A percentile compares a stretch with the other conserved stretches of the same genome.
Evolutionary conservation across 2,113 vertebrate genomes (phyloP).

Genomic region (Hiodon tergisus): DNA sequence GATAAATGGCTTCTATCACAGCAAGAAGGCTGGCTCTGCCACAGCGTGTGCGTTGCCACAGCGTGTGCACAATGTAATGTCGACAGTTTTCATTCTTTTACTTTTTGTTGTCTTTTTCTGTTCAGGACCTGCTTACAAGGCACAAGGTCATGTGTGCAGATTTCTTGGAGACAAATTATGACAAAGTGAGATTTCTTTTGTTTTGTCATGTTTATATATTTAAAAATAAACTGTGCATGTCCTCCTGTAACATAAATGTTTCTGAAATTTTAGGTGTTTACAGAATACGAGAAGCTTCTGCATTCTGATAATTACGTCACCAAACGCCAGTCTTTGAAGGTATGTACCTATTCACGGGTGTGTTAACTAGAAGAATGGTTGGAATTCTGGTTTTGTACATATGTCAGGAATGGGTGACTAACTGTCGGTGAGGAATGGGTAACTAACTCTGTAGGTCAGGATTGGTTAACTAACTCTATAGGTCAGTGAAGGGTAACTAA

Average conservation of each 20-base stretch:
- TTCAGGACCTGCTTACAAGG: constrained; percentile 87
- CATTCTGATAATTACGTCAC: constrained; percentile 96
- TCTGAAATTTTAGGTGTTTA: constrained; percentile 76
- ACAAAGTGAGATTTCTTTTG: constrained; percentile 68
- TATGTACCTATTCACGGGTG: constrained; percentile 41
- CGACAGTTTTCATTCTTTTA: background rate
- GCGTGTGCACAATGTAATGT: background rate
- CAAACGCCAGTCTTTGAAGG: constrained; percentile 96
- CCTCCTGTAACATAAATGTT: background rate
- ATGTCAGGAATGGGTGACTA: no score
- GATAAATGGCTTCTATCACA: no score
- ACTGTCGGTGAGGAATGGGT: no score
- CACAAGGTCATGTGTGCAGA: constrained; percentile 93
- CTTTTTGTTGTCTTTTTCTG: constrained; percentile 21
- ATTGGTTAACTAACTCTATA: no score
- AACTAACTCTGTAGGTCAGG: no score
- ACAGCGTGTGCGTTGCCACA: no score
- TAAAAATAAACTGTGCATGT: background rate
- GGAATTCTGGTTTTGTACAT: no score
- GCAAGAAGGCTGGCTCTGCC: no score
- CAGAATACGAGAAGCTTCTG: constrained; percentile 94
- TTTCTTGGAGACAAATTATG: constrained; percentile 94
- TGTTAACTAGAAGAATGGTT: background rate
- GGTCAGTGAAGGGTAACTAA: no score
- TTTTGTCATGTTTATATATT: constrained; percentile 13